phyloP scores from a whole-genome alignment of 37 sponge, comb jelly and placozoan genomes.

The Ephydatia muelleri region DNA sequence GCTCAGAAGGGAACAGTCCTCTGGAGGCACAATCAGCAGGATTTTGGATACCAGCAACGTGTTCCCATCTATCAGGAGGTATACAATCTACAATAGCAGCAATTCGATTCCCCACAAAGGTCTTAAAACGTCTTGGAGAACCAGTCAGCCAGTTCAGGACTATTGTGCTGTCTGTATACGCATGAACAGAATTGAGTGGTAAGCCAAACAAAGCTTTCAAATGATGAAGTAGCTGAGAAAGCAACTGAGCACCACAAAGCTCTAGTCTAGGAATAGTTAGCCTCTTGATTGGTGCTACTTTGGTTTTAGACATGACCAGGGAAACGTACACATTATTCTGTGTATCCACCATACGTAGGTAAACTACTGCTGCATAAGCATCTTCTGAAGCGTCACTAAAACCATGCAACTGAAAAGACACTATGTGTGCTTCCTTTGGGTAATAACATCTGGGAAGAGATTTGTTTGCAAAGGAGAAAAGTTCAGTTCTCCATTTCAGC shows the following conservation, averaged over 20 bases:
- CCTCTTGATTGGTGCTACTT: slow-evolving; percentile 33
- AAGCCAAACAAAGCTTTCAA: not conserved
- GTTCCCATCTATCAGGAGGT: slow-evolving; percentile 15
- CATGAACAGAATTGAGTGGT: slow-evolving; percentile 18
- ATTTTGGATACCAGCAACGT: slow-evolving; percentile 17
- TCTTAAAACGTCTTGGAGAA: slow-evolving; percentile 17
- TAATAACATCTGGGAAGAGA: slow-evolving; percentile 31
- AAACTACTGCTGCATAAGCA: slow-evolving; percentile 33
- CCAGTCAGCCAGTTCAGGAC: slow-evolving; percentile 29
- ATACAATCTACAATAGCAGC: slow-evolving; percentile 12
- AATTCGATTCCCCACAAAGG: slow-evolving; percentile 40
- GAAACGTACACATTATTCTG: slow-evolving; percentile 18
- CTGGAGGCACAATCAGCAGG: slow-evolving; percentile 43
- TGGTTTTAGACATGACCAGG: slow-evolving; percentile 34
- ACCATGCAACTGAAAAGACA: slow-evolving; percentile 25
- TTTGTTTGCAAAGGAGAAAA: not conserved
- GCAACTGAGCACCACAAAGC: slow-evolving; percentile 32
- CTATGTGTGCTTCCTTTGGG: slow-evolving; percentile 23
- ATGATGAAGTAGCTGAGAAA: slow-evolving; percentile 26
- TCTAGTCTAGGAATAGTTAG: slow-evolving; percentile 15
- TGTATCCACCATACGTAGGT: slow-evolving; percentile 18
- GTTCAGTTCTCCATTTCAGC: slow-evolving; percentile 23
- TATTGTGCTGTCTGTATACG: slow-evolving; percentile 46
- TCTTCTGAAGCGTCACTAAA: slow-evolving; percentile 43
- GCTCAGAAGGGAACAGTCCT: slow-evolving; percentile 24